phyloP scores from a whole-genome alignment of 37 sponge, comb jelly and placozoan species.

The Lycopodina hypogea region DNA sequence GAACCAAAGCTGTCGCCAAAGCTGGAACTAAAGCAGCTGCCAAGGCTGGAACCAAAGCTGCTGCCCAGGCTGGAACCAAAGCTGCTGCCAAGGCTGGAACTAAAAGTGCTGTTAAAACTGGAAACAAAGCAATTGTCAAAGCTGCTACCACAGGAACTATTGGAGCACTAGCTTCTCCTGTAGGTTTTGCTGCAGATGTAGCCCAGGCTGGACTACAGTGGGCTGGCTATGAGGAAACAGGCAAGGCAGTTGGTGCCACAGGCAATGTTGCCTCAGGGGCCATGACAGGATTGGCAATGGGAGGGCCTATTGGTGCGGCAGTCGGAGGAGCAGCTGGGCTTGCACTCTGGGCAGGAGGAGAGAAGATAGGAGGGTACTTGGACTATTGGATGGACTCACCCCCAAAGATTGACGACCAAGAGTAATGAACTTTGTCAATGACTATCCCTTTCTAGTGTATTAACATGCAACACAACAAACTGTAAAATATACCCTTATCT shows the following conservation, averaged over 20 bases:
- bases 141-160: not conserved
- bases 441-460: too few relatives aligned
- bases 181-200: conserved; percentile 12
- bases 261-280: conserved; percentile 34
- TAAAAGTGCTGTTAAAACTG: not conserved
- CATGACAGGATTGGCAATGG: not conserved
- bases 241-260: conserved; percentile 11
- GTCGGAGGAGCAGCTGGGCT: conserved; percentile 15
- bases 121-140: not conserved
- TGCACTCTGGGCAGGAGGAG: conserved; percentile 8
- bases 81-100: not conserved
- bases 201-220: conserved; percentile 7
- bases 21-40: not conserved
- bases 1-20: not conserved
- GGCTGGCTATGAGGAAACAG: conserved; percentile 18
- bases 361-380: not conserved
- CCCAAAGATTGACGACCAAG: too few relatives aligned
- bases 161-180: not conserved
- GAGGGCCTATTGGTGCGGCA: conserved; percentile 17
- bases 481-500: too few relatives aligned
- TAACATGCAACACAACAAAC: too few relatives aligned
- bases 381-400: not conserved
- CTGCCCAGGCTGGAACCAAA: not conserved
- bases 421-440: too few relatives aligned
- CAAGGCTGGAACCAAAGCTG: not conserved